phyloP scores from a whole-genome alignment of 53 echinoderm and acorn worm species.

The Hippasteria phrygiana region DNA sequence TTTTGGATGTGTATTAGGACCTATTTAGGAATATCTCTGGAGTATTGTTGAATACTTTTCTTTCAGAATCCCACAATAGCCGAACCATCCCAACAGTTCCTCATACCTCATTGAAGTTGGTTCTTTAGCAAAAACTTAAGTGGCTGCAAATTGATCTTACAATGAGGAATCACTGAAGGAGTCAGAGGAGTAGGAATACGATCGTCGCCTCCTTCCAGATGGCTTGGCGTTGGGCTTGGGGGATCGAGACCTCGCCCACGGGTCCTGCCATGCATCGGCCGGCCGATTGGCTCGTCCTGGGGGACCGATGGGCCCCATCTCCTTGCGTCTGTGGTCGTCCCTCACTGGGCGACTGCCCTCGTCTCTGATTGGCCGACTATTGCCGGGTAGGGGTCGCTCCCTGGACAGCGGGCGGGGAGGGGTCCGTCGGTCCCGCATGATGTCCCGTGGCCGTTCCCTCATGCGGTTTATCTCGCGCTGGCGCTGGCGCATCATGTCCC shows the following conservation, averaged over 20 bases:
- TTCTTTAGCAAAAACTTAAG: no score
- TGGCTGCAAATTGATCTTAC: no score
- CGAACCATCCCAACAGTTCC: no score
- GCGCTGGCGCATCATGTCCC: conserved; percentile 37
- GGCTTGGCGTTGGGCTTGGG: conserved; percentile 66
- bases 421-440: conserved; percentile 26
- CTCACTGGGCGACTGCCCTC: conserved; percentile 56
- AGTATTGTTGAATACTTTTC: no score
- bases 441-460: conserved; percentile 52
- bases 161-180: conserved; percentile 82
- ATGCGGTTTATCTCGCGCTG: conserved; percentile 49
- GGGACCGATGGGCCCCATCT: conserved; percentile 39
- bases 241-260: conserved; percentile 90
- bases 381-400: conserved; percentile 46
- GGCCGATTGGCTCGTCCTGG: conserved; percentile 35
- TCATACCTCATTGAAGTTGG: no score
- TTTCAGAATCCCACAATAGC: no score
- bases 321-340: conserved; percentile 64
- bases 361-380: conserved; percentile 60
- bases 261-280: conserved; percentile 96
- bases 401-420: conserved; percentile 39
- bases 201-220: conserved; percentile 66
- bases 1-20: no score
- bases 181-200: conserved; percentile 86
- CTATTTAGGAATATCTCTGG: no score